Percentiles rank a stretch among this genome's conserved stretches.
Conservation (phyloP, 2,113 vertebrate genomes). For the Cinclus cinclus region DNA sequence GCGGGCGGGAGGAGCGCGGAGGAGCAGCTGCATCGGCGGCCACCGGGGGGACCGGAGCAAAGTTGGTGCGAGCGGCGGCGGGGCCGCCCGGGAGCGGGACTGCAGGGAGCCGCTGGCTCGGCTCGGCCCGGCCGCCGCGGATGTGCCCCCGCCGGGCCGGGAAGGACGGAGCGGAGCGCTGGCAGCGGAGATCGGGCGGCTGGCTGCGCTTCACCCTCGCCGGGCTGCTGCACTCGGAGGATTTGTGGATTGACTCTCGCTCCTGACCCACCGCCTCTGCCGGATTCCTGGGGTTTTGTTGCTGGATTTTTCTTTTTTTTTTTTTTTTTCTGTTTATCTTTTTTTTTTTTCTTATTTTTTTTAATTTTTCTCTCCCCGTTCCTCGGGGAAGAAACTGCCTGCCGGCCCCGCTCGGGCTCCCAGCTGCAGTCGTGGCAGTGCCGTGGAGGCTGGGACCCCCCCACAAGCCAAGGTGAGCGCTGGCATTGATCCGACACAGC, state of each 20-base stretch:
- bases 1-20: not conserved
- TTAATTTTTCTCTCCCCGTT: not conserved
- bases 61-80: not conserved
- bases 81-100: not conserved
- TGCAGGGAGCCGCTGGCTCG: not conserved
- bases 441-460: not conserved
- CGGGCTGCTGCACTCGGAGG: not conserved
- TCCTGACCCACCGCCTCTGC: not conserved
- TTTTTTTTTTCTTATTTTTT: no score
- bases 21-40: not conserved
- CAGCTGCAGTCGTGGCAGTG: slow-evolving; percentile 19
- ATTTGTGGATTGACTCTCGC: slow-evolving; percentile 39
- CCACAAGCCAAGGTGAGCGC: slow-evolving; percentile 56
- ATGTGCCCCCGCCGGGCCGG: slow-evolving; percentile 11
- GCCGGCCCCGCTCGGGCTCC: not conserved
- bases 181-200: not conserved
- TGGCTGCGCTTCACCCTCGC: slow-evolving; percentile 4
- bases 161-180: slow-evolving; percentile 11
- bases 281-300: not conserved
- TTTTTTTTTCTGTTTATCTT: not conserved
- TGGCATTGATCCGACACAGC: slow-evolving; percentile 11
- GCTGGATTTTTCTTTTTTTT: not conserved
- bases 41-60: not conserved
- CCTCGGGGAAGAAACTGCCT: not conserved
- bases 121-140: not conserved